Base-by-base conservation (phyloP, 2,797 vertebrate species). In the Chelon auratus region DNA sequence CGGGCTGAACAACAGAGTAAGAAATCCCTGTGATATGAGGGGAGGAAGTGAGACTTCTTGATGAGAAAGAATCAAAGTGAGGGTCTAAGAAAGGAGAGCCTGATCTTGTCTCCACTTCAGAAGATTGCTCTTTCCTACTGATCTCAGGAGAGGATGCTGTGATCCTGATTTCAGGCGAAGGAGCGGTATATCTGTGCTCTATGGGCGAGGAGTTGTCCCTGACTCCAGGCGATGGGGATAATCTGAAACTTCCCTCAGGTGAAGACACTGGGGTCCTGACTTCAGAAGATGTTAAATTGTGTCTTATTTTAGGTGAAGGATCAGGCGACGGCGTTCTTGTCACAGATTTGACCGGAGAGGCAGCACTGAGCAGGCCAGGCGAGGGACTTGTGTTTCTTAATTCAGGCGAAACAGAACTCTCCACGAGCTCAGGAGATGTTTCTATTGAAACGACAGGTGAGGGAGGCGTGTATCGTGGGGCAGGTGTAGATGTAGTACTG, bases 131-230 rank as follows among this genome's bases (percentile, higher is more conserved):
- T 78, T 66, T 87, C 30, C 69, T 78, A 13, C 17, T 66, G 24
- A 75, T 9, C 45, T 89, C 84, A 36, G 87, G 87, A 65, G 92
- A 93, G 14, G 89, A 91, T 59, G 83, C 63, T 72, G 74, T 91
- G 26, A 92, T 88, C 57, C 84, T 89, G 53, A 92, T 93, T 70
- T 93, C 92, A 75, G 91, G 93, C 67, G 93, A 93, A 22, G 82
- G 74, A 26, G 82, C 74, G 37, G 79, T 89, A 62, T 77, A 51
- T 50, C 78, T 86, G 39, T 76, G 62, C 12, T 90, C 78, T 50
- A 59, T 45, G 54, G 78, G 80, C 50, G 79, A 84, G 42, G 60
- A 78, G 50, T 36, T 75, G 42, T 69, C 80, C 11, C 54, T 60
- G 18, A 84, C 52, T 65, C 81, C 87, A 75, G 89, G 90, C 61